These are phyloP conservation scores for Gopherus evgoodei DNA, from an alignment of 2,113 vertebrate genomes.

Conservation along the genomic window DNA sequence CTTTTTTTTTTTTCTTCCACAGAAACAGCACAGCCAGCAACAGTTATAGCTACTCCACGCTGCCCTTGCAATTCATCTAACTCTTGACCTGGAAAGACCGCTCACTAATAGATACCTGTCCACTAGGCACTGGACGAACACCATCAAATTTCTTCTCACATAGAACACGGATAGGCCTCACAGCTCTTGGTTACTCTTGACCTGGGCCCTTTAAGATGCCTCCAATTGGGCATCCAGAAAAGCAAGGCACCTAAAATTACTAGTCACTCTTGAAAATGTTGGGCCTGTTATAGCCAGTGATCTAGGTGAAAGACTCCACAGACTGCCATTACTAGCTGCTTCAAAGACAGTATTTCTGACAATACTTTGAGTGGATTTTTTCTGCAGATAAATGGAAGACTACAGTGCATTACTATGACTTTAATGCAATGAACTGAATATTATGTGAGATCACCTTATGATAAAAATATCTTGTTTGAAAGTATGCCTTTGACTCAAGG, in stretches of 20 bases:
- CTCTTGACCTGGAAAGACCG: not conserved
- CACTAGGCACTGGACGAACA: not conserved
- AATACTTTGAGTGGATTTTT: accelerated
- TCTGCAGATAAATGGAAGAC: not conserved
- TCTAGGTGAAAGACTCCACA: not conserved
- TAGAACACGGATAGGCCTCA: not conserved
- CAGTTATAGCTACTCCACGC: not conserved
- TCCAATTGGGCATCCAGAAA: not conserved
- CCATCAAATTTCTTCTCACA: not conserved
- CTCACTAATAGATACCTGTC: not conserved
- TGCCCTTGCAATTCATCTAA: not conserved
- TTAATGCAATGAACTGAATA: constrained; percentile 36
- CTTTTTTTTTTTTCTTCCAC: not conserved
- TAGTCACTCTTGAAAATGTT: not conserved
- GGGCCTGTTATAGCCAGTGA: not conserved
- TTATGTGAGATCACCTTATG: not conserved
- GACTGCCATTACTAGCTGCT: not conserved
- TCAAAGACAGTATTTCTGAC: not conserved
- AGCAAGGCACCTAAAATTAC: not conserved
- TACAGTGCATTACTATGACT: not conserved
- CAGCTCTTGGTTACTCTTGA: not conserved
- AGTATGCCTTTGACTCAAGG: not conserved
- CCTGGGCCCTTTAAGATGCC: not conserved
- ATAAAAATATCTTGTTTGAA: constrained; percentile 27
- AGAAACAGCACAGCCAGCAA: too few relatives aligned